These are phyloP conservation scores for Novumbra hubbsi DNA, from an alignment of 2,797 vertebrate genomes.

Conservation along the genomic window DNA sequence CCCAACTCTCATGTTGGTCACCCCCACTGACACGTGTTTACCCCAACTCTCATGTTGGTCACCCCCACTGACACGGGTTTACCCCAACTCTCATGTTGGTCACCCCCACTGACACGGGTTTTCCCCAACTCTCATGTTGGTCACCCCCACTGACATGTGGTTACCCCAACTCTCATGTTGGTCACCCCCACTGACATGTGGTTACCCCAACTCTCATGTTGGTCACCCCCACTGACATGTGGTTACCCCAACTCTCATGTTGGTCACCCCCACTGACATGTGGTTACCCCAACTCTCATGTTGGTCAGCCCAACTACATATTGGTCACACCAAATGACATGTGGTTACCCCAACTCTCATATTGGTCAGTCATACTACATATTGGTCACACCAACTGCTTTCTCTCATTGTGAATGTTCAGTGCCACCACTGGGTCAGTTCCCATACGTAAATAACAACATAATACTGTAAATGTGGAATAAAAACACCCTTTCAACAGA, in stretches of 20 bases:
- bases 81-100: constrained; percentile 15
- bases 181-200: constrained; percentile 22
- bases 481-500: constrained; percentile 57
- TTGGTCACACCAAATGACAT: constrained; percentile 30
- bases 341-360: too few relatives aligned
- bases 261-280: constrained; percentile 32
- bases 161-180: constrained; percentile 4
- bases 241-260: too few relatives aligned
- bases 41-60: too few relatives aligned
- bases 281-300: too few relatives aligned
- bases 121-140: too few relatives aligned
- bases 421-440: constrained; percentile 45
- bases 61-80: neutral
- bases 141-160: neutral
- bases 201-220: too few relatives aligned
- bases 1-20: constrained; percentile 23
- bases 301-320: constrained; percentile 19
- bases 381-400: constrained; percentile 33
- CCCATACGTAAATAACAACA: constrained; percentile 62
- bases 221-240: too few relatives aligned
- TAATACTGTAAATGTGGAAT: constrained; percentile 85
- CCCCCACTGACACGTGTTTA: constrained; percentile 1
- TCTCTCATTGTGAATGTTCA: constrained; percentile 17
- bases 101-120: constrained; percentile 15
- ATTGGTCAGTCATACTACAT: too few relatives aligned